A percentile compares a stretch with the other conserved stretches of the same genome.
These are phyloP conservation scores for Phaonia tiefii DNA, from an alignment of 2,888 invertebrate genomes.

Conservation along the genomic window DNA sequence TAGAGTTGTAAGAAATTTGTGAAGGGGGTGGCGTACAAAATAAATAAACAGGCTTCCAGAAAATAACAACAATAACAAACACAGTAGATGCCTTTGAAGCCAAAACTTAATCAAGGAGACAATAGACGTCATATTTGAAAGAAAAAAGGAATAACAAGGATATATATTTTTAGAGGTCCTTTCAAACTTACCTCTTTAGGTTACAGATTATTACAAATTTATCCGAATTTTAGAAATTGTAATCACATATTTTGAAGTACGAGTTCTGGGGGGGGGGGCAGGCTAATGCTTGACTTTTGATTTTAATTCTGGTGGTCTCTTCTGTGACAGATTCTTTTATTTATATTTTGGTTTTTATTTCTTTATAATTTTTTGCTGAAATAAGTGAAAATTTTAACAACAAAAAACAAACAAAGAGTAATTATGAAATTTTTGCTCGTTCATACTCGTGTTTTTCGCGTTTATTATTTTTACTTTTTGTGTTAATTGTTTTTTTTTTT, in stretches of 20 bases:
- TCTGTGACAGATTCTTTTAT: neutral
- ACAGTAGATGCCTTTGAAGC: neutral
- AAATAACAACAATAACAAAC: conserved; percentile 14
- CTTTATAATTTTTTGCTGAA: conserved; percentile 23
- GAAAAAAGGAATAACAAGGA: neutral
- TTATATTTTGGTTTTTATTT: conserved; percentile 21
- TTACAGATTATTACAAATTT: no score
- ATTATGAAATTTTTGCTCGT: conserved; percentile 49
- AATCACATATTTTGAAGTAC: no score
- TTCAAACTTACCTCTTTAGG: no score
- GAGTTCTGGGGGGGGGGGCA: no score
- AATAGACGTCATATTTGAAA: conserved; percentile 13
- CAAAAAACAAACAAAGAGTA: conserved; percentile 14
- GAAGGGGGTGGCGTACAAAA: neutral
- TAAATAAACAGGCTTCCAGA: conserved; percentile 15
- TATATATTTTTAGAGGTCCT: no score
- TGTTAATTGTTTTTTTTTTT: conserved; percentile 16
- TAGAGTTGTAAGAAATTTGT: neutral
- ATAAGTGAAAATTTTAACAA: no score
- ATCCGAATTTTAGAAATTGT: no score
- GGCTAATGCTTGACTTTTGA: no score
- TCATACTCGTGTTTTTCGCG: neutral
- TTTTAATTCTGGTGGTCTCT: no score
- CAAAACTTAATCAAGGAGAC: conserved; percentile 26
- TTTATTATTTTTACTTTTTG: neutral